Evolutionary conservation across 64 coral and sea anemone genomes (phyloP).

Genomic region (Catalaphyllia jardinei): DNA sequence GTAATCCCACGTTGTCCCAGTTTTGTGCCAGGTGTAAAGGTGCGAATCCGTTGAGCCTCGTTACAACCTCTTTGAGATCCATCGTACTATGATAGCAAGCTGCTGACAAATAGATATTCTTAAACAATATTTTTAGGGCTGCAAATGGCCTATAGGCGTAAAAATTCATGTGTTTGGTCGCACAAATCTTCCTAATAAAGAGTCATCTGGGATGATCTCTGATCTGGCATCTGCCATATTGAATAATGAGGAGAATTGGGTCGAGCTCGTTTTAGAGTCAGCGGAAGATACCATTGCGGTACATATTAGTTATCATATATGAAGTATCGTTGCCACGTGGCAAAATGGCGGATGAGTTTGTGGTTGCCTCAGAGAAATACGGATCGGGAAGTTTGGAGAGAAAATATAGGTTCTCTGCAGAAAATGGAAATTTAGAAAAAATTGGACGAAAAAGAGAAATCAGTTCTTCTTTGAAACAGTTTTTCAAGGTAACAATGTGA

Average conservation of each 20-base stretch:
- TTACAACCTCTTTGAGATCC: slow-evolving; percentile 86
- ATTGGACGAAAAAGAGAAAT: slow-evolving; percentile 42
- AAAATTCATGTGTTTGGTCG: not conserved
- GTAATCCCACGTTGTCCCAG: slow-evolving; percentile 97
- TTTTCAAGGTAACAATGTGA: slow-evolving; percentile 66
- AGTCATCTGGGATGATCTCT: too few species aligned
- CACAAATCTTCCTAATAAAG: not conserved
- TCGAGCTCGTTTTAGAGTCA: not conserved
- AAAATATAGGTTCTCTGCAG: slow-evolving; percentile 71
- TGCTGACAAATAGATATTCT: not conserved
- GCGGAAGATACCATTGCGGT: not conserved
- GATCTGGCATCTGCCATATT: not conserved
- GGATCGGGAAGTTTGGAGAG: slow-evolving; percentile 75
- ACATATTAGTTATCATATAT: too few species aligned
- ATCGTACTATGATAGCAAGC: slow-evolving; percentile 28
- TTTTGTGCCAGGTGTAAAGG: slow-evolving; percentile 84
- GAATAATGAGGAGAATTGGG: not conserved
- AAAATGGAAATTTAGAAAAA: slow-evolving; percentile 73
- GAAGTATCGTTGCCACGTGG: slow-evolving; percentile 14
- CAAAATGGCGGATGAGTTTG: slow-evolving; percentile 86
- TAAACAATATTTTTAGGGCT: not conserved
- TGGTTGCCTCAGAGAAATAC: slow-evolving; percentile 83
- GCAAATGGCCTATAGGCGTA: not conserved
- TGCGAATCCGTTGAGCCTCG: slow-evolving; percentile 73
- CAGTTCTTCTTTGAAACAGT: slow-evolving; percentile 55